Base-by-base conservation (phyloP, 2,113 vertebrate genomes). In the Edolisoma coerulescens region DNA sequence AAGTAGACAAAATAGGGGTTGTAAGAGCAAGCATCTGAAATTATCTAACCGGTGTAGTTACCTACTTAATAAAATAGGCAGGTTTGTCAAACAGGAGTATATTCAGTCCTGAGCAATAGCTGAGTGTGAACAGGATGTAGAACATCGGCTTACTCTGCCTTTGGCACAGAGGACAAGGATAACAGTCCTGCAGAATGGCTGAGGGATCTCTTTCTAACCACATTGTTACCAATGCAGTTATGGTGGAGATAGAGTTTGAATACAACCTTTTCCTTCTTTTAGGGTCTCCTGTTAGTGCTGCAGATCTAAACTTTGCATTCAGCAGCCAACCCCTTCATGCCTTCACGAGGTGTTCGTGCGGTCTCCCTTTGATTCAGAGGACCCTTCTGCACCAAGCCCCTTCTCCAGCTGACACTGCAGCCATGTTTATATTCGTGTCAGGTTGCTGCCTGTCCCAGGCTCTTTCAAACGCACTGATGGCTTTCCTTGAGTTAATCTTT, bases 371-470 rank as follows among this genome's bases (percentile, higher is more conserved):
- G 53, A 5, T 52, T 3, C 18, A 35, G 39, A 42, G 15, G 8
- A 49, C 37, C 67, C 32, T 67, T 78, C 44, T 83, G 44, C 67
- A 8, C 52, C 44, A 33, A 13, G 30, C 22, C 7, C 17, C 13
- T 33, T 71, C 44, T 81, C 14, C 56, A 84, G 64, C 30, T 69
- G 73, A 11, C 1, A 2, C 23, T 86, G 49, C 32, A 73, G 10
- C 67, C 6, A 0, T 26, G 63, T 68, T 64, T 77, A 1, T 42
- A 3, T 64, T 73, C 1, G 0, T 60, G 49, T 56, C 45, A 42
- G 68, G 53, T 42, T 83, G 59, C 44, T 86, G 87, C 78, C 82
- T 47, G 19, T 85, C 52, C 30, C 47, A 9, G 45, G n/a, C 53
- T 77, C 44, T 64, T 75, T 30, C 19, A 63, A 49, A 63, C 8